Evolutionary conservation across 1,140 invertebrate species (phyloP), one percentile per base, ranked within the genome.

Genomic region (Chrysoperla carnea): DNA sequence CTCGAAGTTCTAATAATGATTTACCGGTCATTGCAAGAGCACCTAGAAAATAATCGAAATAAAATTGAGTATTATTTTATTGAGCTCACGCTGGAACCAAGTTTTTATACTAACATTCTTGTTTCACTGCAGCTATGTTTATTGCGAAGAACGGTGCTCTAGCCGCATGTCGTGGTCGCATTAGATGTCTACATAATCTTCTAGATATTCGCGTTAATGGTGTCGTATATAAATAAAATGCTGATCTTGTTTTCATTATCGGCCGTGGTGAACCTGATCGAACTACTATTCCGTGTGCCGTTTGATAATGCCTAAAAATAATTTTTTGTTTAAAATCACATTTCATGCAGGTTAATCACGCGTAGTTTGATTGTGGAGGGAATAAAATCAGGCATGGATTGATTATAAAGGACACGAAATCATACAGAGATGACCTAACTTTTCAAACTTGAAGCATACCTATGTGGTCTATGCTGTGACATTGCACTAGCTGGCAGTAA

Each of bases 211-310:
- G 73, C 36, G 90, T 92, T 50, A 91, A 67, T 29, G 84, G 77
- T 48, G 89, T 91, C 4, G 84, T 91, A 54, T 84, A 78, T 50
- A 96, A 68, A 67, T 92, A 95, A 66, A 95, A 95, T 23, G 91
- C 91, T 47, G 91, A 90, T 52, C 91, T 73, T 35, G 92, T 95
- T 66, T 95, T 95, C 87, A 95, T 92, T 0, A 95, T 85, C 15
- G 91, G 90, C 31, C 89, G 68, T 2, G 87, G 85, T 23, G 84
- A 84, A 17, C 83, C 86, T 38, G 68, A 67, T 37, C 70, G 68
- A 53, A 73, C 72, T 54, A 71, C 67, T 46, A 67, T 66, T 31
- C 89, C 89, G 66, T 95, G 91, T 29, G 84, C 84, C 49, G 83
- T 87, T 8, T 88, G 87, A 61, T 90, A 84, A 66, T 97, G 91